Evolutionary conservation across 1,140 invertebrate genomes (phyloP), one percentile per base, ranked within the genome.

Genomic region (Dendrolimus punctatus): DNA sequence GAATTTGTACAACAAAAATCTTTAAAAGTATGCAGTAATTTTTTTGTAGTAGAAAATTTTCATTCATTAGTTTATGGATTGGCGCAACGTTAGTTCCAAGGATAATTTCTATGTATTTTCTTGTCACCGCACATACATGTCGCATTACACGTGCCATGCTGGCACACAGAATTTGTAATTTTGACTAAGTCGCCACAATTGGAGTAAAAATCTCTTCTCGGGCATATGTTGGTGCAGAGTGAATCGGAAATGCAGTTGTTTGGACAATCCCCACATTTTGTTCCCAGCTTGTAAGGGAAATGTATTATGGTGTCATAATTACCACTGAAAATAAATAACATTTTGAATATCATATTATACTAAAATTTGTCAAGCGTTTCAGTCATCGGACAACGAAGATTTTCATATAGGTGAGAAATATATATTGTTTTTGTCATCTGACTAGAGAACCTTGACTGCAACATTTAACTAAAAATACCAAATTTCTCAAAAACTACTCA

Each of bases 181-280:
- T 89, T 90, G 8, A 88, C 77, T 7, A 95, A 84, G 49, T 93
- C 88, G 42, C 82, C 83, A 70, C 94, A 95, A 76, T 95, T 95
- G 40, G 90, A 89, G 90, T 91, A 95, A 8, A 90, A 78, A 72
- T 95, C 93, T 39, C 89, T 90, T 51, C 89, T 89, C 6, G 89
- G 88, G 73, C 94, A 95, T 0, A 90, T 72, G 87, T 95, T 95
- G 23, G 90, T 92, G 79, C 94, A 95, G 0, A 95, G 89, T 9
- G 72, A 57, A 4, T 55, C 90, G 6, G 87, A 74, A 49, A 88
- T 70, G 75, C 94, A 95, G 52, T 90, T 74, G n/a, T 88, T 75
- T 41, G 90, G 88, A 72, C 94, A 95, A 23, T 87, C 88, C 9
- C 73, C 84, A 67, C 94, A 95, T 0, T 90, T 87, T 42, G 87